Conservation (phyloP, 2,113 vertebrate species). For the Ptychochromis oligacanthus region DNA sequence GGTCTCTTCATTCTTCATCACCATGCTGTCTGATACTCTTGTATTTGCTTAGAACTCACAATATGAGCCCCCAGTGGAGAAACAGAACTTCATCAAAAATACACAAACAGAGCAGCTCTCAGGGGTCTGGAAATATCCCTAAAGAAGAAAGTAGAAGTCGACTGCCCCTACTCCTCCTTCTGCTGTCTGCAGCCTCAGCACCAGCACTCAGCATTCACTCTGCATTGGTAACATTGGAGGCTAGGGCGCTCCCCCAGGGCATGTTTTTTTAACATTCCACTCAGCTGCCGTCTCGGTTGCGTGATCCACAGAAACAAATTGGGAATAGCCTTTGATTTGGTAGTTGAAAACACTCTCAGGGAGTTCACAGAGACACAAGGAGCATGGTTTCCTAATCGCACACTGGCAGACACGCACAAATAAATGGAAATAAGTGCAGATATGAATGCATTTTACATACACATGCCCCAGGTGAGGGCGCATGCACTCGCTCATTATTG, state of each 20-base stretch:
- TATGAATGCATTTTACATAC: slow-evolving; percentile 19
- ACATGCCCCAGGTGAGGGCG: neutral
- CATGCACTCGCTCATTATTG: neutral
- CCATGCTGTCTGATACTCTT: neutral
- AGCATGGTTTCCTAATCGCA: slow-evolving; percentile 33
- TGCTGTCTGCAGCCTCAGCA: slow-evolving; percentile 31
- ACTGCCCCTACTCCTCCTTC: neutral
- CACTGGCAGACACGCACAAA: slow-evolving; percentile 14
- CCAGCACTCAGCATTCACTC: slow-evolving; percentile 62
- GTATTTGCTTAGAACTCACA: slow-evolving; percentile 31
- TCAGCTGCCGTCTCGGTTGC: slow-evolving; percentile 60
- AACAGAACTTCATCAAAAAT: slow-evolving; percentile 34
- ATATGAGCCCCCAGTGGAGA: slow-evolving; percentile 3
- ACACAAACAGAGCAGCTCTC: slow-evolving; percentile 29
- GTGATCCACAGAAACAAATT: slow-evolving; percentile 76
- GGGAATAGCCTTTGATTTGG: slow-evolving; percentile 77
- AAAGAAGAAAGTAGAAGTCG: neutral
- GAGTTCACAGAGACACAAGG: slow-evolving; percentile 49
- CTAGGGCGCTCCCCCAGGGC: slow-evolving; percentile 43
- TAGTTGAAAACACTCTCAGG: slow-evolving; percentile 60
- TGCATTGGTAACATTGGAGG: slow-evolving; percentile 11
- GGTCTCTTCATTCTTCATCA: slow-evolving; percentile 17
- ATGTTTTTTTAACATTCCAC: slow-evolving; percentile 69
- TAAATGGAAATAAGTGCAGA: neutral
- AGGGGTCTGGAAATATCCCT: neutral